These are phyloP conservation scores for Patiria pectinifera DNA, from an alignment of 53 echinoderm and acorn worm genomes.

Conservation along the genomic window DNA sequence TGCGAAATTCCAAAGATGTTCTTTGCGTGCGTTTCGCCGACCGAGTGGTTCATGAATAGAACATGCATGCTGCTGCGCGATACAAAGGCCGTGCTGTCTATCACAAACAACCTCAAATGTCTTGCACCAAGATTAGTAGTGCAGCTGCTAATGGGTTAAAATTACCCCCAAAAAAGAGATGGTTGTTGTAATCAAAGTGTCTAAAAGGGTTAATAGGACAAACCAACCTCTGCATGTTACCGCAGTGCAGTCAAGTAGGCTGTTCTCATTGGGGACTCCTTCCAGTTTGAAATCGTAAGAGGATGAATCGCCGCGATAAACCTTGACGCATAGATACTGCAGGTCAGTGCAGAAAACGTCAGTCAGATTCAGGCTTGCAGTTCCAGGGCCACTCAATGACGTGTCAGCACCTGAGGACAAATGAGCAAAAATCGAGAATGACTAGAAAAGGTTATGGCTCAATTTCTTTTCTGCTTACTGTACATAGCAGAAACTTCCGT, in stretches of 20 bases:
- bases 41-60: too few relatives aligned
- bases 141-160: too few relatives aligned
- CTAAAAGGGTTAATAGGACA: neutral
- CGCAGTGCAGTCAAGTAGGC: slow-evolving; percentile 19
- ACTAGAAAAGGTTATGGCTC: too few relatives aligned
- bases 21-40: too few relatives aligned
- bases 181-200: neutral
- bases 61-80: too few relatives aligned
- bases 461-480: too few relatives aligned
- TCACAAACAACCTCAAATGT: too few relatives aligned
- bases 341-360: slow-evolving; percentile 47
- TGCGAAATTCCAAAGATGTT: too few relatives aligned
- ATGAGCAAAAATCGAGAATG: too few relatives aligned
- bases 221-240: slow-evolving; percentile 46
- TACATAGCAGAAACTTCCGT: too few relatives aligned
- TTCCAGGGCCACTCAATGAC: neutral
- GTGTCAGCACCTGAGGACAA: neutral
- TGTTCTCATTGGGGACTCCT: slow-evolving; percentile 52
- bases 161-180: neutral
- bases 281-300: slow-evolving; percentile 55
- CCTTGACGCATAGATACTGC: slow-evolving; percentile 67
- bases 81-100: too few relatives aligned
- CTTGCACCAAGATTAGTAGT: too few relatives aligned
- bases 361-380: slow-evolving; percentile 4
- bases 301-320: slow-evolving; percentile 23